Conservation (phyloP, 2,888 invertebrate species). For the Euplagia quadripunctaria region DNA sequence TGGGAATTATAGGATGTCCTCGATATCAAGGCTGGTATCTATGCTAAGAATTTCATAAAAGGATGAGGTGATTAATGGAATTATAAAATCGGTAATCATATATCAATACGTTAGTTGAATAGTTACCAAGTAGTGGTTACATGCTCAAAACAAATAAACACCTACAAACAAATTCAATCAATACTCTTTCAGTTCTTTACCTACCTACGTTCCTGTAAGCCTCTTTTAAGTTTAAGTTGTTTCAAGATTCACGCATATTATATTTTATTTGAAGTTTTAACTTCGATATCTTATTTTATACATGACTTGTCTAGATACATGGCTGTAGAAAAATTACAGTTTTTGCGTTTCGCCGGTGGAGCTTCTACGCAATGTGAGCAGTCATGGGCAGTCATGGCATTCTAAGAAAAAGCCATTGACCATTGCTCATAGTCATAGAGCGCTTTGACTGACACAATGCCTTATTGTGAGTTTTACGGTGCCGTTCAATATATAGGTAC, state of each 20-base stretch:
- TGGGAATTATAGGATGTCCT: too few relatives aligned
- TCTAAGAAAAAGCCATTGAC: neutral
- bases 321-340: neutral
- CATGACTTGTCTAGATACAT: neutral
- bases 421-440: neutral
- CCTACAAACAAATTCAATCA: too few relatives aligned
- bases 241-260: too few relatives aligned
- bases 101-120: neutral
- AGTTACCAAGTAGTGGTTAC: neutral
- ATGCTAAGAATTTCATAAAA: too few relatives aligned
- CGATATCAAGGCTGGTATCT: too few relatives aligned
- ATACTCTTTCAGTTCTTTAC: neutral
- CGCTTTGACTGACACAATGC: neutral
- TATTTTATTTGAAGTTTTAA: neutral
- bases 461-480: neutral
- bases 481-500: too few relatives aligned
- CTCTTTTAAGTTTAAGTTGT: too few relatives aligned
- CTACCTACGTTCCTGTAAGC: too few relatives aligned
- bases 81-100: too few relatives aligned
- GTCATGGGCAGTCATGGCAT: too few relatives aligned
- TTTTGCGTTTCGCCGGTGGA: neutral
- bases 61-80: too few relatives aligned
- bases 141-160: neutral
- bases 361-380: conserved; percentile 1
- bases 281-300: neutral